These are phyloP conservation scores for Anableps anableps DNA, from an alignment of 2,797 vertebrate genomes.

Conservation along the genomic window DNA sequence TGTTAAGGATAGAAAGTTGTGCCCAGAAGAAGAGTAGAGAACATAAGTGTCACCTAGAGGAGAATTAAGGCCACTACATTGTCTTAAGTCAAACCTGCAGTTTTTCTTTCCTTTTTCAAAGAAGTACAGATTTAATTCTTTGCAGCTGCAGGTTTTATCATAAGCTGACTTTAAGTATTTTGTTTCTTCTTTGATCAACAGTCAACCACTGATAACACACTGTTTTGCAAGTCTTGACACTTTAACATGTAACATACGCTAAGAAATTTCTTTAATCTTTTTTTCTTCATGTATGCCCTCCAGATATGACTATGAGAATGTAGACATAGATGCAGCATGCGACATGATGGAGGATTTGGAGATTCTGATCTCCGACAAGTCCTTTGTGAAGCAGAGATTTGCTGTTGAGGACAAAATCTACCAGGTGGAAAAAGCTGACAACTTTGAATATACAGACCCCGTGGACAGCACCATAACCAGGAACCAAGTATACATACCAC, in stretches of 20 bases:
- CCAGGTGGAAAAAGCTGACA: conserved; percentile 93
- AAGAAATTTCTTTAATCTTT: neutral
- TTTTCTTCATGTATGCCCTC: neutral
- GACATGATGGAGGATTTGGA: conserved; percentile 97
- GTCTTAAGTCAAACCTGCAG: no score
- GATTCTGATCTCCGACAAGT: conserved; percentile 87
- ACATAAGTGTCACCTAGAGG: neutral
- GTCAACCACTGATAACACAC: neutral
- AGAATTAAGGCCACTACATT: neutral
- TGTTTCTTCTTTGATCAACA: neutral
- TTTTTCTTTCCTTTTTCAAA: neutral
- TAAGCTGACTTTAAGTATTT: neutral
- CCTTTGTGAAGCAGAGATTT: conserved; percentile 90
- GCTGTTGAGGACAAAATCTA: conserved; percentile 88
- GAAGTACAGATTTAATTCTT: neutral
- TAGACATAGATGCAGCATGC: conserved; percentile 90
- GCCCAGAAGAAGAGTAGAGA: neutral
- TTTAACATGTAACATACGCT: neutral
- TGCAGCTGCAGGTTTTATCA: neutral
- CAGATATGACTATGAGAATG: conserved; percentile 95
- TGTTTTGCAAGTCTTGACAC: neutral
- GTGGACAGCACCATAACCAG: conserved; percentile 91
- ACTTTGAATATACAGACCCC: conserved; percentile 94
- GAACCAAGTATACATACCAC: conserved; percentile 87
- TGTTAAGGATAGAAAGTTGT: neutral